Evolutionary conservation across 2,113 vertebrate species (phyloP).

Genomic region (Coregonus clupeaformis): DNA sequence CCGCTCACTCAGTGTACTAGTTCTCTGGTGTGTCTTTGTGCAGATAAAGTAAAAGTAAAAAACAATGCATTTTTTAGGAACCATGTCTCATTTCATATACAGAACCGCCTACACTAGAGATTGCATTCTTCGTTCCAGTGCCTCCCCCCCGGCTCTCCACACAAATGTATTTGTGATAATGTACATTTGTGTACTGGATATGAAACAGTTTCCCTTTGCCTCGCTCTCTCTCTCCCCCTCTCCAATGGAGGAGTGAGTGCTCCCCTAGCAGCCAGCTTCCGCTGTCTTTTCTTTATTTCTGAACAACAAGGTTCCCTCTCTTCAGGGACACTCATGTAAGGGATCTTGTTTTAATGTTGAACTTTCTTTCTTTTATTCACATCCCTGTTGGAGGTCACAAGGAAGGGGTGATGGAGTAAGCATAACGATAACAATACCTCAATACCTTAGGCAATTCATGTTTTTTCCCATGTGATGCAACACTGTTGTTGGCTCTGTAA

Average conservation of each 20-base stretch:
- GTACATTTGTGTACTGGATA: slow-evolving; percentile 9
- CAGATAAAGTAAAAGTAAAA: background rate
- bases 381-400: background rate
- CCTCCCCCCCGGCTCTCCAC: background rate
- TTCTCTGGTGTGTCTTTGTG: background rate
- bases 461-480: background rate
- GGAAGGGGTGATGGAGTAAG: background rate
- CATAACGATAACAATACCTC: too few species aligned
- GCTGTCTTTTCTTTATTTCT: background rate
- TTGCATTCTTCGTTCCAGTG: background rate
- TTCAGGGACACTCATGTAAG: background rate
- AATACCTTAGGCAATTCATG: too few species aligned
- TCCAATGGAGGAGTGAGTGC: background rate
- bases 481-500: background rate
- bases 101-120: slow-evolving; percentile 3
- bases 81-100: background rate
- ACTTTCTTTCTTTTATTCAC: background rate
- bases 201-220: background rate
- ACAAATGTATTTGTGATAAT: background rate
- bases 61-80: background rate
- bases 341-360: slow-evolving; percentile 1
- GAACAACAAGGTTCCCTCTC: background rate
- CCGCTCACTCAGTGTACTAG: background rate
- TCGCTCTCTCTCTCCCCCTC: background rate
- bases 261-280: background rate